Evolutionary conservation across 2,888 invertebrate species (phyloP), one percentile per base, ranked within the genome.

Genomic region (Anagyrus pseudococci): DNA sequence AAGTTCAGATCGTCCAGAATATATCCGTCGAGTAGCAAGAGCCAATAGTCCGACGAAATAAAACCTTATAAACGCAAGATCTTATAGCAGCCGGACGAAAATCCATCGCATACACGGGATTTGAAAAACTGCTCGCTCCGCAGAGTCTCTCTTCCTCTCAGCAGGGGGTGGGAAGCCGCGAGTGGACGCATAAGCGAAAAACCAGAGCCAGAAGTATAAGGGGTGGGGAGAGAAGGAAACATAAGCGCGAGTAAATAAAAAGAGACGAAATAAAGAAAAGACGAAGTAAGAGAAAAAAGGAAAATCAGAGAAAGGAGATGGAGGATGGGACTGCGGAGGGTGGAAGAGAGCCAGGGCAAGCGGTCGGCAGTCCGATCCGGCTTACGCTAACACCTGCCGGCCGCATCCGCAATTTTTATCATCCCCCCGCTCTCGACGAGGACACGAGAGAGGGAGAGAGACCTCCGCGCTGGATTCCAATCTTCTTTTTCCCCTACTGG

Each of bases 351-450:
- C 29, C 29, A 29, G 29, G 29, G 29, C 6, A 29, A n/a, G n/a
- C n/a, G n/a, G n/a, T n/a, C n/a, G n/a, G n/a, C 13, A 17, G 55
- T 59, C 67, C 71, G 69, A 76, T 77, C 74, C 73, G 74, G 77
- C 74, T 77, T 77, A 77, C 71, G 73, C 71, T 77, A 74, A 78
- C 78, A 78, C 77, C 77, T 77, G 75, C 59, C 57, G 67, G 20
- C 54, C 70, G 72, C 72, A 70, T 75, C 71, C 75, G 75, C 78
- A 77, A 78, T 79, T 78, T 29, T 77, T 75, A 76, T 79, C 74
- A 75, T 76, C 75, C 74, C 72, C 60, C 62, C 25, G 6, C 50
- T 33, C 44, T 55, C 44, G 68, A 54, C 29, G 29, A 29, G 29
- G 4, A 29, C 10, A 29, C 10, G 29, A 7, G 10, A 10, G 29